phyloP scores from a whole-genome alignment of 1,140 invertebrate species.

The Ceratosolen solmsi region DNA sequence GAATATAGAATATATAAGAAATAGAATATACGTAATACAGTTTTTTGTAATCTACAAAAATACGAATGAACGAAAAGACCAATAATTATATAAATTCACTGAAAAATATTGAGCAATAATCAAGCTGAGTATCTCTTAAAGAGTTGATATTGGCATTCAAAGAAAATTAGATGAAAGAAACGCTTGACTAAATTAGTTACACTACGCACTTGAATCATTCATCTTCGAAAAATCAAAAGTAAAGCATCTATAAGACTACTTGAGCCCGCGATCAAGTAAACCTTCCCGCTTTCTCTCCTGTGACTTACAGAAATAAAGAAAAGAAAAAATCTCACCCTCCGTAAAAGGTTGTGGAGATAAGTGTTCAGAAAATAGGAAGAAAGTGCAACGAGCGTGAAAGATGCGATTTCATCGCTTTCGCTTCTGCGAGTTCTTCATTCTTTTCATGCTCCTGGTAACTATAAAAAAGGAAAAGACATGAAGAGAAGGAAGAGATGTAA shows the following conservation, averaged over 20 bases:
- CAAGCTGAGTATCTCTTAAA: slow-evolving; percentile 13
- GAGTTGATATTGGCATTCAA: background rate
- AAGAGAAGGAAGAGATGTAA: slow-evolving; percentile 18
- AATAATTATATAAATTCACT: too few relatives aligned
- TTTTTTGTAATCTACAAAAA: too few relatives aligned
- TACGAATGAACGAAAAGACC: too few relatives aligned
- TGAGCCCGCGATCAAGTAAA: slow-evolving; percentile 28
- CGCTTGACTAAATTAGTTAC: slow-evolving; percentile 32
- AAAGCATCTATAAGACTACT: slow-evolving; percentile 35
- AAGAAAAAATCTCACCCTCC: slow-evolving; percentile 39
- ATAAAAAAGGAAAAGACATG: slow-evolving; percentile 21
- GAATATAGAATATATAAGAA: too few relatives aligned
- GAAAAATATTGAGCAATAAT: background rate
- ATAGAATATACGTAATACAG: too few relatives aligned
- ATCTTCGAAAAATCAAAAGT: slow-evolving; percentile 42
- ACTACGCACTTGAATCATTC: slow-evolving; percentile 32
- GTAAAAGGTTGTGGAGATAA: slow-evolving; percentile 38
- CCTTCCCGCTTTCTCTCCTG: slow-evolving; percentile 42
- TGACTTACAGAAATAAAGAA: slow-evolving; percentile 38
- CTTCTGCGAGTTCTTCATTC: slow-evolving; percentile 48
- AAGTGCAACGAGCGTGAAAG: slow-evolving; percentile 53
- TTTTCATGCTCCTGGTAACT: slow-evolving; percentile 37
- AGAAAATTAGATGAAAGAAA: slow-evolving; percentile 24
- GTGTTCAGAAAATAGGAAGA: slow-evolving; percentile 51
- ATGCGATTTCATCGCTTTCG: slow-evolving; percentile 54